These are phyloP conservation scores for Entelurus aequoreus DNA, from an alignment of 2,113 vertebrate species.

Conservation along the genomic window DNA sequence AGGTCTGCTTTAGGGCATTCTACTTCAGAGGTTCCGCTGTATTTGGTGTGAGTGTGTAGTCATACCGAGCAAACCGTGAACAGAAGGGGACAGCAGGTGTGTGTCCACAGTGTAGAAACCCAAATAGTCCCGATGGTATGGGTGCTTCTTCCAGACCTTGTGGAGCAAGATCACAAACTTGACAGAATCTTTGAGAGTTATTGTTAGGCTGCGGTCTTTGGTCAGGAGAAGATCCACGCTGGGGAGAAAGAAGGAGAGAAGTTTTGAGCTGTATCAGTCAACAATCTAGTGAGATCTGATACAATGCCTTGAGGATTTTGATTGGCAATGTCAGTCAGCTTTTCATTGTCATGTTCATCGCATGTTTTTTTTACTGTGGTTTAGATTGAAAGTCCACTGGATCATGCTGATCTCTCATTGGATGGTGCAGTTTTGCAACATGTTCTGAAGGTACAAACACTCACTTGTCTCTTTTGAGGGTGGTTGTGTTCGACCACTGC, in stretches of 20 bases:
- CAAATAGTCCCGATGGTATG: constrained; percentile 81
- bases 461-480: constrained; percentile 74
- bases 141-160: constrained; percentile 84
- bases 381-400: too few relatives aligned
- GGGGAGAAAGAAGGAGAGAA: constrained; percentile 16
- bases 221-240: constrained; percentile 80
- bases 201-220: constrained; percentile 74
- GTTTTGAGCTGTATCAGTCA: neutral
- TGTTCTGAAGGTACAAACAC: constrained; percentile 10
- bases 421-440: neutral
- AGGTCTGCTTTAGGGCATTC: too few relatives aligned
- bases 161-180: constrained; percentile 89
- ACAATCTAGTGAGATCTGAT: neutral
- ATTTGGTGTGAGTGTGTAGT: neutral
- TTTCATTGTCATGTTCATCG: too few relatives aligned
- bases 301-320: too few relatives aligned
- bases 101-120: constrained; percentile 87
- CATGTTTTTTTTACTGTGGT: too few relatives aligned
- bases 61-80: constrained; percentile 90
- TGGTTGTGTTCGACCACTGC: constrained; percentile 78
- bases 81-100: constrained; percentile 76
- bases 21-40: neutral
- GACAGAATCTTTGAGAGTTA: constrained; percentile 77
- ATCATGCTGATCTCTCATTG: too few relatives aligned
- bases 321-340: too few relatives aligned